Conservation (phyloP, 2,113 vertebrate genomes). For the Pseudopipra pipra region DNA sequence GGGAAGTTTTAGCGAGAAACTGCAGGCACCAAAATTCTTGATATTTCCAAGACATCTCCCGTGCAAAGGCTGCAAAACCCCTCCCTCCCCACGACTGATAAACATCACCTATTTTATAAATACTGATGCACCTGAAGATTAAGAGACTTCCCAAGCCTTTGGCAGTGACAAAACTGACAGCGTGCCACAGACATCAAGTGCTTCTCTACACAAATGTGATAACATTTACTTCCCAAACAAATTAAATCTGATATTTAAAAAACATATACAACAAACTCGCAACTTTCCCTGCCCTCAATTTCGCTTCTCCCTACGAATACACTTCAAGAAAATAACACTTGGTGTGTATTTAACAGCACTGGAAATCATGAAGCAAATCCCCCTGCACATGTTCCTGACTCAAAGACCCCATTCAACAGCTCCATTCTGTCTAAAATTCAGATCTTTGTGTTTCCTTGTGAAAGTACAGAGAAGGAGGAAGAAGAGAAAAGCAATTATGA, state of each 20-base stretch:
- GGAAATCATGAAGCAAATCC: background rate
- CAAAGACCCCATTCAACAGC: background rate
- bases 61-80: background rate
- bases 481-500: background rate
- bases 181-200: background rate
- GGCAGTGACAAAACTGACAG: background rate
- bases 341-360: background rate
- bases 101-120: background rate
- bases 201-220: background rate
- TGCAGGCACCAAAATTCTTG: background rate
- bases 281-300: background rate
- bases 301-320: background rate
- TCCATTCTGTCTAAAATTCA: fast-evolving
- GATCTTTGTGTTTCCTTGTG: background rate
- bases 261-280: background rate
- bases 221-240: conserved; percentile 28
- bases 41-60: background rate
- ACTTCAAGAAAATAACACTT: background rate
- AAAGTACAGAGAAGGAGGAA: background rate
- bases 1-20: conserved; percentile 35
- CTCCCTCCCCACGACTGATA: background rate
- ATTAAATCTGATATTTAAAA: background rate
- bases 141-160: background rate
- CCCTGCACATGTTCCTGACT: background rate
- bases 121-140: background rate